Percentiles rank a stretch among this genome's conserved stretches.
These are phyloP conservation scores for Callithrix jacchus DNA, from an alignment of 2,113 vertebrate species.

Conservation along the genomic window DNA sequence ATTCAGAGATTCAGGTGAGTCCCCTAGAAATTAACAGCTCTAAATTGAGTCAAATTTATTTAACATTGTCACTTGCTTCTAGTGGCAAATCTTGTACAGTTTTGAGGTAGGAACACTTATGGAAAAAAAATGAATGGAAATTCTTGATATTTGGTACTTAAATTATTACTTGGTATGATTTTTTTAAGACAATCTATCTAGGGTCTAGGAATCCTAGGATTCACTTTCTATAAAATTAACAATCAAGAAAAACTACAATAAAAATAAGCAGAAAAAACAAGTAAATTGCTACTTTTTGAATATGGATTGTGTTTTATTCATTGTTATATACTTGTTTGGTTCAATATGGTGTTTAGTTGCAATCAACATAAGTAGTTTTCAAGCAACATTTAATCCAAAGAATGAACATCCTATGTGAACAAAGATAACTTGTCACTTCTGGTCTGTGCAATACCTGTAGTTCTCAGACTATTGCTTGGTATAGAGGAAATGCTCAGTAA, in stretches of 20 bases:
- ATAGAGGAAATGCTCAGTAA: not conserved
- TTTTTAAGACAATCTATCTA: not conserved
- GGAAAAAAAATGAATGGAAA: not conserved
- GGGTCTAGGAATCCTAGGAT: not conserved
- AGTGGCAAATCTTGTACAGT: not conserved
- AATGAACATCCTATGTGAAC: not conserved
- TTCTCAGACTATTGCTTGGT: not conserved
- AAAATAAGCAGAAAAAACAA: not conserved
- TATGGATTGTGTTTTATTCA: not conserved
- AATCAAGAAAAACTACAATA: not conserved
- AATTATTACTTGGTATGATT: not conserved
- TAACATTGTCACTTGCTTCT: not conserved
- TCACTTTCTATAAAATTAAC: conserved; percentile 10
- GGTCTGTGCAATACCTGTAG: not conserved
- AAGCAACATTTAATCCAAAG: not conserved
- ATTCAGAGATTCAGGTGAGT: not conserved
- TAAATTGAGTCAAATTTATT: not conserved
- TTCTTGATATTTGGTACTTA: not conserved
- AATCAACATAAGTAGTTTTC: not conserved
- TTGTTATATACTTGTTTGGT: not conserved
- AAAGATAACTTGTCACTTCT: not conserved
- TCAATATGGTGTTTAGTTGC: not conserved
- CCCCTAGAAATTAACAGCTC: not conserved
- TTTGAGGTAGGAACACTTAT: not conserved
- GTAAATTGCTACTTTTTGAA: not conserved